Percentiles rank a stretch among this genome's conserved stretches.
Conservation (phyloP, 2,888 invertebrate species). For the Athalia cordata region DNA sequence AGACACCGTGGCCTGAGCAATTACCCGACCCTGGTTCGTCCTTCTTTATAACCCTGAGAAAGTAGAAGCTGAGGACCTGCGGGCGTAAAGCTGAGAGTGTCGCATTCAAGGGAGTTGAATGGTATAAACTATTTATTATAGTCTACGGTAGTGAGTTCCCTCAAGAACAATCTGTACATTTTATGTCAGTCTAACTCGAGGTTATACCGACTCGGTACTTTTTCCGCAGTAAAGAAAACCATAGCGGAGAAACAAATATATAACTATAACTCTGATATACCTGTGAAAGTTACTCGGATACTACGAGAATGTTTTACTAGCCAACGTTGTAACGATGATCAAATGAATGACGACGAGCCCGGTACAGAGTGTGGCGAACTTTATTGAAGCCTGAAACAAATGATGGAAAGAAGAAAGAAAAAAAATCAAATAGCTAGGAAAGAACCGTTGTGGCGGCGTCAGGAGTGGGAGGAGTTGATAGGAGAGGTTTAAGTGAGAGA, state of each 20-base stretch:
- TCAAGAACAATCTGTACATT: conserved; percentile 37
- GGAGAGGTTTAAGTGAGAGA: conserved; percentile 5
- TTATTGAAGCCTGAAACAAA: too few species aligned
- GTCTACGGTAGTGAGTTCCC: conserved; percentile 19
- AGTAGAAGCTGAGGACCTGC: background rate
- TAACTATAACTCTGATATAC: background rate
- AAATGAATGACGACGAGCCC: conserved; percentile 5
- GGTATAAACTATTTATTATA: conserved; percentile 12
- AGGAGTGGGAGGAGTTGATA: background rate
- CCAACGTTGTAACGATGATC: background rate
- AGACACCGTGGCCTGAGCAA: conserved; percentile 11
- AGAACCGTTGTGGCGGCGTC: too few species aligned
- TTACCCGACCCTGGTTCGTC: conserved; percentile 23
- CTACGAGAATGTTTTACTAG: background rate
- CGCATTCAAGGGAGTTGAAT: conserved; percentile 7
- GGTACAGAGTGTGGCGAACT: background rate
- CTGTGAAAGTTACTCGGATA: background rate
- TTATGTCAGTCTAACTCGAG: conserved; percentile 33
- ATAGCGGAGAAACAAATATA: conserved; percentile 19
- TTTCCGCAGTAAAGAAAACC: conserved; percentile 4
- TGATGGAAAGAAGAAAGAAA: too few species aligned
- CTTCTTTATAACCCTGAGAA: background rate
- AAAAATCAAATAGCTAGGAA: too few species aligned
- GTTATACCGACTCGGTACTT: conserved; percentile 7
- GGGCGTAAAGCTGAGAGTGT: background rate